Base-by-base conservation (phyloP, 2,113 vertebrate species). In the Hiodon alosoides region DNA sequence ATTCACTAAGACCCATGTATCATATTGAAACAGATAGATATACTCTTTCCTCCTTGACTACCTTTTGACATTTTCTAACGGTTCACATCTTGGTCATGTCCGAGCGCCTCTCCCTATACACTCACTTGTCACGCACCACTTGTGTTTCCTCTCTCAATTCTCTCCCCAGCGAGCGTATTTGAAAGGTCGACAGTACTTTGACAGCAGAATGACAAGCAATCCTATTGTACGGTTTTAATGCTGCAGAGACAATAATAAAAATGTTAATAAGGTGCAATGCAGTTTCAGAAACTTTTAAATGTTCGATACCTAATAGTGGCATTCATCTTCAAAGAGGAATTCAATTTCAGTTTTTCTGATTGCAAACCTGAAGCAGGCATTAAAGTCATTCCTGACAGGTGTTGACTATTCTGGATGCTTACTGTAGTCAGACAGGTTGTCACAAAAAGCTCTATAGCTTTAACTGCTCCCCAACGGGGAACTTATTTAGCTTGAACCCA, bases 181-280 rank as follows among this genome's bases (percentile, higher is more conserved):
- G 64, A 66, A 66, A 66, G 64, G 64, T 47, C 48, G 64, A 66
- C 7, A 11, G 6, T 17, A 11, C 31, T 4, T 47, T 47, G 64
- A 66, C 48, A 66, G 64, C 64, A 8, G 64, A 66, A 66, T 66
- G 64, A 66, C 64, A 66, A 48, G 64, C 64, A 47, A 66, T 66
- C 64, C 7, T 47, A 47, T 66, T 10, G 16, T 48, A 9, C 3
- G 4, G 31, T 8, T 17, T 47, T 66, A 48, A 66, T 48, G 13
- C 64, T 66, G 7, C 64, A 48, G 64, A 53, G 53, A 5, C n/a
- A 60, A 53, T 13, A 17, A 64, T 52, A 31, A 14, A n/a, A 52
- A 4, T 51, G 31, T 4, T 47, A 17, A 48, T 48, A 7, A 48
- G 48, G 31, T 73, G 50, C 31, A 53, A 73, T 5, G 14, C 10